Base-by-base conservation (phyloP, 2,113 vertebrate genomes). In the Uropsilus gracilis region DNA sequence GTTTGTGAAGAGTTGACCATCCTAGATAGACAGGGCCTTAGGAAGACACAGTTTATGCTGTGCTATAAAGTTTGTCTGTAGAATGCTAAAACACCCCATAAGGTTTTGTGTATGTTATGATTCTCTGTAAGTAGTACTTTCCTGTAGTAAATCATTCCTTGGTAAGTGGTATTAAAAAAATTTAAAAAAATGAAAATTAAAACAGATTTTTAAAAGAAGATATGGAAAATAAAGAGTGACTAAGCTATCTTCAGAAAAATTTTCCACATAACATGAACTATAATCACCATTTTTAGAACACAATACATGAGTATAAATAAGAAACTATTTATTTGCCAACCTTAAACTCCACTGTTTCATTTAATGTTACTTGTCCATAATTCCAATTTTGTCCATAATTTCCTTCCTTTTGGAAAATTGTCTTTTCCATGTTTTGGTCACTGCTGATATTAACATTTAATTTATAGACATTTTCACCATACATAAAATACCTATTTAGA, bases 401-500 rank as follows among this genome's bases (percentile, higher is more conserved):
- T 83, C 99, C 99, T 75, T 99, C 98, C 97, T 97, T 99, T 93
- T 98, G 90, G 22, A 99, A 99, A 85, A 99, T 8, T 0, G 97
- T 88, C 7, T 97, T 98, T 86, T 95, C 90, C 1, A 6, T 32
- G 20, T 95, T 95, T 17, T 37, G 0, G 2, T 72, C 30, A 61
- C 68, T 89, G 34, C 90, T 97, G 93, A 97, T 77, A 44, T 98
- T 97, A 71, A 99, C 95, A 3, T 16, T 98, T 92, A 99, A 97
- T 69, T 64, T 96, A 39, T 98, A 97, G 39, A 99, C 98, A 1
- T 99, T 98, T 32, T 66, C 37, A 8, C 99, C 97, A 30, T 98
- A 99, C 99, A 99, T 99, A 95, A 99, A 98, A 97, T 99, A 99
- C 99, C 99, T 99, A 85, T 95, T 30, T 18, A 11, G n/a, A 9